phyloP scores from a whole-genome alignment of 2,888 invertebrate genomes.

The Scaptomyza parva region DNA sequence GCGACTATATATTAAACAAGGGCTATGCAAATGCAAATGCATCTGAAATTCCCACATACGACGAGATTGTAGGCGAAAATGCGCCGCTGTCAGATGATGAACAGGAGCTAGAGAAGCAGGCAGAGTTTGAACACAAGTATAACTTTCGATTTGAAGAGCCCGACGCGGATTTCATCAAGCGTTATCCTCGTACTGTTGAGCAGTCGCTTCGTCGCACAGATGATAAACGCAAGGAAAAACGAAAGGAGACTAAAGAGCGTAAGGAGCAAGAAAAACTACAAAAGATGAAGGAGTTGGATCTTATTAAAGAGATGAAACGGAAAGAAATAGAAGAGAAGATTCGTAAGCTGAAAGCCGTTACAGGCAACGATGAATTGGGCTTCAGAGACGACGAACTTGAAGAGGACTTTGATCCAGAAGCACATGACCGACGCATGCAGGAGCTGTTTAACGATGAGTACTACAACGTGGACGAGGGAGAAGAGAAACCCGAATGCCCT shows the following conservation, averaged over 20 bases:
- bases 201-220: slow-evolving; percentile 93
- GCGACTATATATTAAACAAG: slow-evolving; percentile 96
- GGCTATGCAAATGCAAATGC: slow-evolving; percentile 87
- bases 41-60: slow-evolving; percentile 87
- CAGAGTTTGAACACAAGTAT: slow-evolving; percentile 96
- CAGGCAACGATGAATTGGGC: slow-evolving; percentile 89
- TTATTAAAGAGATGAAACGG: slow-evolving; percentile 93
- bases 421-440: slow-evolving; percentile 94
- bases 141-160: slow-evolving; percentile 99
- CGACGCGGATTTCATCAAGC: slow-evolving; percentile 95
- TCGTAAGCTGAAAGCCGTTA: slow-evolving; percentile 92
- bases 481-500: slow-evolving; percentile 93
- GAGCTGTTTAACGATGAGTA: slow-evolving; percentile 94
- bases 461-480: slow-evolving; percentile 90
- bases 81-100: slow-evolving; percentile 91
- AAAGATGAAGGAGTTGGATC: slow-evolving; percentile 94
- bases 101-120: slow-evolving; percentile 91
- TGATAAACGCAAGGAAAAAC: slow-evolving; percentile 91
- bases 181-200: slow-evolving; percentile 95
- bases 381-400: slow-evolving; percentile 92
- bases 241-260: slow-evolving; percentile 90
- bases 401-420: slow-evolving; percentile 95
- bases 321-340: slow-evolving; percentile 96
- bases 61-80: slow-evolving; percentile 88
- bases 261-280: slow-evolving; percentile 92